Evolutionary conservation across 2,797 vertebrate species (phyloP), one percentile per base, ranked within the genome.

Genomic region (Staurois parvus): DNA sequence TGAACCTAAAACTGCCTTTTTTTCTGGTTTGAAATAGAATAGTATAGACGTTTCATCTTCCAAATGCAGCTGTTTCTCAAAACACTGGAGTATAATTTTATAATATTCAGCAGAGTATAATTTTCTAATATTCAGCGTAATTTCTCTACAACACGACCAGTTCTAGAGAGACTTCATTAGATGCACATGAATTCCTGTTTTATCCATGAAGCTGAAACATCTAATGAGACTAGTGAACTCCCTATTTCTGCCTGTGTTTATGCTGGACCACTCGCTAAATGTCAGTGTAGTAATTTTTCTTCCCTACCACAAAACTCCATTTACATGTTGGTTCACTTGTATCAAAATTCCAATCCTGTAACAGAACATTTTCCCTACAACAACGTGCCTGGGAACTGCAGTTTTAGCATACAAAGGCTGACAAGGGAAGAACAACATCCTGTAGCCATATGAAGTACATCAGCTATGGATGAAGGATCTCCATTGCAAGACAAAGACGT

Each of bases 401-500:
- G 91, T 94, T 88, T 93, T 92, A 88, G 92, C 92, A 89, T 92
- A 88, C 89, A 91, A 86, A 86, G 89, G 90, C 92, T 92, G 88
- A 88, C 90, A 92, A 87, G 88, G 90, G 91, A 90, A 92, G 91
- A 87, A 84, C 89, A 88, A 91, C 84, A 89, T 87, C 89, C 81
- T 83, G 90, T 90, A 90, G 92, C 85, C 90, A 93, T 91, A 90
- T 88, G 90, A 90, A 89, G 91, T 91, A 88, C 87, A 88, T 88
- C 91, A 91, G 92, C 93, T 92, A 95, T 92, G 93, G 95, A 97
- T 93, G 96, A 97, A 95, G 94, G 94, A 95, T 95, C 94, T 92
- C 90, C 93, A 89, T 91, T 91, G 91, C 94, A 94, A 92, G 92
- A 94, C 91, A 94, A 94, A 87, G 90, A 93, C 88, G 92, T 93